Evolutionary conservation across 2,797 vertebrate species (phyloP), one percentile per base, ranked within the genome.

Genomic region (Taenioides sp.): DNA sequence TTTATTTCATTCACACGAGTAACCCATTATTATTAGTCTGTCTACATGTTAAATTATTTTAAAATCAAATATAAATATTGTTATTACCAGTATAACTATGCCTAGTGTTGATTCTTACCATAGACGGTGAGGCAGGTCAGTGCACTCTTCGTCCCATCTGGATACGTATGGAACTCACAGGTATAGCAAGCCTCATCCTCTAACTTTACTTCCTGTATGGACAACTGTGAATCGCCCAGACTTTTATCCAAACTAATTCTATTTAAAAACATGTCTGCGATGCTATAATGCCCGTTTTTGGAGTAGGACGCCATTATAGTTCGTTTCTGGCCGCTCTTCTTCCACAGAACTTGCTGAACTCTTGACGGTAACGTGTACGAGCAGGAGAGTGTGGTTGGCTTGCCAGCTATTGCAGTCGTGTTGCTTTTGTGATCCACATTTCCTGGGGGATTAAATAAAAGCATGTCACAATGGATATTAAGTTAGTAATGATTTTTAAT

Each of bases 171-270:
- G 70, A 94, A 94, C 76, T 92, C 88, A 18, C 94, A 95, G 74
- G 89, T 92, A 86, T 95, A 95, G 88, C 94, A 94, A 28, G 84
- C 93, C 72, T 95, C 93, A 1, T 94, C 94, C 77, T 93, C 90
- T 2, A 82, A 88, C 57, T 65, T 74, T 23, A 92, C 88, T 5
- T 59, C 14, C 60, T 37, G 22, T 71, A 95, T 81, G 75, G 75
- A 88, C 37, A 95, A 86, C 58, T 70, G 74, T 16, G 84, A 92
- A 66, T 91, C 70, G 0, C 73, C 83, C 66, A 94, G 76, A 1
- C 87, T 86, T 2, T 0, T 67, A 75, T 88, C 93, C 73, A 95
- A 72, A 40, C 69, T 75, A 0, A 91, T 68, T 2, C 90, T 85
- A 0, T 59, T 82, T 12, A 0, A 27, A 77, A 88, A 91, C 31